phyloP scores from a whole-genome alignment of 2,113 vertebrate species.

The Sisor rabdophorus region DNA sequence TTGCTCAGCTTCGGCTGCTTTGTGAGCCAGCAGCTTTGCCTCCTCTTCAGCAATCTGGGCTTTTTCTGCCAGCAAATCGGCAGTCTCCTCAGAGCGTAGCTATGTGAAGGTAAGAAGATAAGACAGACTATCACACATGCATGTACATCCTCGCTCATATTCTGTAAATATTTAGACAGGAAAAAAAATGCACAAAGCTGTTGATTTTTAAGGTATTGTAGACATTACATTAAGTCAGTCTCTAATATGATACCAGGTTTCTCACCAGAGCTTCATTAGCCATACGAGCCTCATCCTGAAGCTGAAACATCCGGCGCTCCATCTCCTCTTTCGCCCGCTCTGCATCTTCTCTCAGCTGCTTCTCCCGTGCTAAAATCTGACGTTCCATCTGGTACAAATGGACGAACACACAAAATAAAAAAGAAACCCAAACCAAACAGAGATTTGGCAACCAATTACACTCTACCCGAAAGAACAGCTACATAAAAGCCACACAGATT shows the following conservation, averaged over 20 bases:
- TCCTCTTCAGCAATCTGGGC: slow-evolving; percentile 91
- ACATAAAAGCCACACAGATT: not conserved
- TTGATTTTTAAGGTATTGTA: too few relatives aligned
- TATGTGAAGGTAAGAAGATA: slow-evolving; percentile 48
- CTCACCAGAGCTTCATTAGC: slow-evolving; percentile 85
- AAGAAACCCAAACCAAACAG: not conserved
- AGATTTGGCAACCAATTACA: not conserved
- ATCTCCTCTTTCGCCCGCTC: slow-evolving; percentile 86
- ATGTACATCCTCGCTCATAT: not conserved
- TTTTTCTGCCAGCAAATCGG: slow-evolving; percentile 88
- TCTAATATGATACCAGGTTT: not conserved
- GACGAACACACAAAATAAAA: not conserved
- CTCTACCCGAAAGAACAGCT: not conserved
- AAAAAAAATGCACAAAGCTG: not conserved
- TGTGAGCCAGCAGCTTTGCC: slow-evolving; percentile 87
- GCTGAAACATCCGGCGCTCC: slow-evolving; percentile 83
- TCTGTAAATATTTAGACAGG: too few relatives aligned
- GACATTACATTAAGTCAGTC: not conserved
- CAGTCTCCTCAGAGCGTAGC: slow-evolving; percentile 85
- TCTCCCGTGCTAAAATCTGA: slow-evolving; percentile 84
- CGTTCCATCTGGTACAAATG: slow-evolving; percentile 77
- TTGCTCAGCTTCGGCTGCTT: slow-evolving; percentile 87
- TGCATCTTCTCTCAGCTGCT: slow-evolving; percentile 87
- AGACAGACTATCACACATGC: slow-evolving; percentile 1
- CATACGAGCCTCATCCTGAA: slow-evolving; percentile 86